A percentile compares a stretch with the other conserved stretches of the same genome.
Conservation (phyloP, 2,797 vertebrate species). For the Thamnophis elegans region DNA sequence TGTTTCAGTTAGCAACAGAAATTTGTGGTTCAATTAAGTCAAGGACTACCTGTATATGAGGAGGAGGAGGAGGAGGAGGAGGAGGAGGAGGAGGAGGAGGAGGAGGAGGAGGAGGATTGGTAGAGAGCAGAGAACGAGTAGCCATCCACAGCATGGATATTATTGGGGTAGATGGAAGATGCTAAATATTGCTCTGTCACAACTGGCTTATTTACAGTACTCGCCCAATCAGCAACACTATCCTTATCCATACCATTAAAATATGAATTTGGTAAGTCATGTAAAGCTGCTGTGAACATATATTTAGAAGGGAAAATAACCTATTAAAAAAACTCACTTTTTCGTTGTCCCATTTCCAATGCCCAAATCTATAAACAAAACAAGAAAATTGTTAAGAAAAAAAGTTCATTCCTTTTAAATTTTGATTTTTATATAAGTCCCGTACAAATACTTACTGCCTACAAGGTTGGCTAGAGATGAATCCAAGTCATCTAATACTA, state of each 20-base stretch:
- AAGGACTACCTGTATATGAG: background rate
- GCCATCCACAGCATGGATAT: background rate
- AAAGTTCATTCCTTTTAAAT: slow-evolving; percentile 26
- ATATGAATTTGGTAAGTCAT: background rate
- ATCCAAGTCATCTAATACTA: slow-evolving; percentile 93
- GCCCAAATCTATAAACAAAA: slow-evolving; percentile 82
- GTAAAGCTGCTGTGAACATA: background rate
- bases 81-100: too few relatives aligned
- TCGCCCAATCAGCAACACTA: background rate
- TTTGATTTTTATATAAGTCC: background rate
- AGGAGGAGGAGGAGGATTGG: background rate
- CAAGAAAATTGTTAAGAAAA: slow-evolving; percentile 48
- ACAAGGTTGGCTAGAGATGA: slow-evolving; percentile 95
- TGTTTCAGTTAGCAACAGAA: background rate
- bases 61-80: too few relatives aligned
- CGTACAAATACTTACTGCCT: slow-evolving; percentile 85
- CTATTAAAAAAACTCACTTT: slow-evolving; percentile 80
- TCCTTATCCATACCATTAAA: background rate
- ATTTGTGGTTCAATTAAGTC: background rate
- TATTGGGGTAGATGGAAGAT: background rate
- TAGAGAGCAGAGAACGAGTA: background rate
- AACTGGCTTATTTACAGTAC: background rate
- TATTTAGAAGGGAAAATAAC: background rate
- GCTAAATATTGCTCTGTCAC: background rate
- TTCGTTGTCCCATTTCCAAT: slow-evolving; percentile 92